Conservation (phyloP, 2,113 vertebrate species). For the Oplegnathus fasciatus region DNA sequence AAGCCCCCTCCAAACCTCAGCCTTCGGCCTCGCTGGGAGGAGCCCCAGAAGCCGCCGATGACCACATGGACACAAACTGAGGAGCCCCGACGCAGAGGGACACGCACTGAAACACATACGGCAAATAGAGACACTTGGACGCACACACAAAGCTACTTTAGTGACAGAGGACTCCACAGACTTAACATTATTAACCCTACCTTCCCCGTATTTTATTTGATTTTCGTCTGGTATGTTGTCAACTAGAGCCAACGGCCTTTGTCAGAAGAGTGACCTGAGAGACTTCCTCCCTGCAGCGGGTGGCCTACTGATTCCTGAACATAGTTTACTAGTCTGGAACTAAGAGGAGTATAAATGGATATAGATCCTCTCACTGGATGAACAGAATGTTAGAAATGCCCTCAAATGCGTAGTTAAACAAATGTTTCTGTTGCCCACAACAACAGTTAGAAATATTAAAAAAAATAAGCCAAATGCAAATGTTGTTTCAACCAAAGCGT, state of each 20-base stretch:
- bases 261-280: slow-evolving; percentile 71
- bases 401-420: slow-evolving; percentile 68
- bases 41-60: slow-evolving; percentile 83
- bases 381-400: slow-evolving; percentile 79
- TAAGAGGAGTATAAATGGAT: slow-evolving; percentile 60
- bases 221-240: slow-evolving; percentile 73
- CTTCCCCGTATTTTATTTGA: slow-evolving; percentile 71
- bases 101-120: slow-evolving; percentile 74
- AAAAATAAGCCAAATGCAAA: slow-evolving; percentile 83
- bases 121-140: slow-evolving; percentile 73
- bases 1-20: slow-evolving; percentile 79
- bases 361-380: slow-evolving; percentile 74
- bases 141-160: slow-evolving; percentile 78
- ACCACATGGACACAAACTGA: slow-evolving; percentile 98
- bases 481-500: slow-evolving; percentile 83
- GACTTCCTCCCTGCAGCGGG: slow-evolving; percentile 70
- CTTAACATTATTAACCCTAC: slow-evolving; percentile 62
- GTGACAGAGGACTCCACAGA: slow-evolving; percentile 75
- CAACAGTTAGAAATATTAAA: slow-evolving; percentile 56
- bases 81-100: slow-evolving; percentile 44
- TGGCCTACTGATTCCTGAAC: slow-evolving; percentile 68
- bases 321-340: slow-evolving; percentile 64
- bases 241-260: slow-evolving; percentile 71
- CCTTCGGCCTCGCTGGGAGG: slow-evolving; percentile 82
- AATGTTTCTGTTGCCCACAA: slow-evolving; percentile 69